Percentiles rank a stretch among this genome's conserved stretches.
phyloP scores from a whole-genome alignment of 2,888 invertebrate genomes.

The Stegophylla sp. region DNA sequence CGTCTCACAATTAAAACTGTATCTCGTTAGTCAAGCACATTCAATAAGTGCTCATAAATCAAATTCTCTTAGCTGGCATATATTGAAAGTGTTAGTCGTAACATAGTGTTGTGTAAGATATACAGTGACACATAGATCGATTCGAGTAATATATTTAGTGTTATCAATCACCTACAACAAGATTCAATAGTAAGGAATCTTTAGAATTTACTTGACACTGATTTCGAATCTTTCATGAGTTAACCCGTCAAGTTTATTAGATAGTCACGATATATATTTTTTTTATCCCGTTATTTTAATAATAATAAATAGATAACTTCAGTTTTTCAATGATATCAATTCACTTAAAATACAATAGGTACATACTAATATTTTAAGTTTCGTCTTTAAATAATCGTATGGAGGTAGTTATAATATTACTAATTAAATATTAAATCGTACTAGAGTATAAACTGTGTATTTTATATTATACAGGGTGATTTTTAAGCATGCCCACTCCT shows the following conservation, averaged over 20 bases:
- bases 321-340: background rate
- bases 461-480: too few species aligned
- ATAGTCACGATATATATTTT: constrained; percentile 15
- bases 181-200: constrained; percentile 31
- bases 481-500: too few species aligned
- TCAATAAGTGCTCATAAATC: constrained; percentile 37
- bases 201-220: constrained; percentile 21
- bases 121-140: constrained; percentile 37
- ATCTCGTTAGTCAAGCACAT: background rate
- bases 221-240: constrained; percentile 30
- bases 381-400: too few species aligned
- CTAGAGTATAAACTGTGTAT: too few species aligned
- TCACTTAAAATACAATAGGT: constrained; percentile 1
- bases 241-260: constrained; percentile 29
- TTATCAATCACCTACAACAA: constrained; percentile 46
- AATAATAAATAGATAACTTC: background rate
- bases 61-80: constrained; percentile 23
- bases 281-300: background rate
- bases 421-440: too few species aligned
- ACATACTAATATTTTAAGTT: too few species aligned
- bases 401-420: too few species aligned
- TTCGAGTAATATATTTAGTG: constrained; percentile 34
- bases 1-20: background rate
- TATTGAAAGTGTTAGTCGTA: constrained; percentile 20
- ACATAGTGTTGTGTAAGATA: constrained; percentile 29